phyloP scores from a whole-genome alignment of 2,888 invertebrate genomes.

The Brachypalpus laphriformis region DNA sequence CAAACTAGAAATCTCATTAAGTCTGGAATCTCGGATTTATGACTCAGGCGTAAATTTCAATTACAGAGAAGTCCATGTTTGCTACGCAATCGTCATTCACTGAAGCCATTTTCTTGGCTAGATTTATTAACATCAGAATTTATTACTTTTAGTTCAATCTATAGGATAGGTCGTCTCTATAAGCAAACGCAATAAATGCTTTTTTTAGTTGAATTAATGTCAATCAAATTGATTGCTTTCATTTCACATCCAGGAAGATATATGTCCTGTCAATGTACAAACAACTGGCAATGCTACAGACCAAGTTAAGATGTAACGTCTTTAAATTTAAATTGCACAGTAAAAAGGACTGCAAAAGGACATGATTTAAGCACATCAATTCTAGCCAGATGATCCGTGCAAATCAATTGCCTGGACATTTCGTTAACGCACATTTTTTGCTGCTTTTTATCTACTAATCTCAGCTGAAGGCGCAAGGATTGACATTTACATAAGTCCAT shows the following conservation, averaged over 20 bases:
- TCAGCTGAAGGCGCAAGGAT: not conserved
- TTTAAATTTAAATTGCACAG: not conserved
- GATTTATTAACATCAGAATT: too few species aligned
- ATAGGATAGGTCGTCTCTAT: too few species aligned
- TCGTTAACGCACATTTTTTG: not conserved
- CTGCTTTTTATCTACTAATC: not conserved
- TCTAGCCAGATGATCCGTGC: not conserved
- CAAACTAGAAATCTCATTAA: too few species aligned
- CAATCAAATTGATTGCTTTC: not conserved
- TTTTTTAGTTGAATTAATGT: not conserved
- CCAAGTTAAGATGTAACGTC: not conserved
- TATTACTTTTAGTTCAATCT: not conserved
- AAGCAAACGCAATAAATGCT: not conserved
- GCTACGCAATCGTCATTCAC: not conserved
- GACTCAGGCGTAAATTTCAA: not conserved
- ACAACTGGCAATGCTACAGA: not conserved
- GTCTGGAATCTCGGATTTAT: not conserved
- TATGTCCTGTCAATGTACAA: not conserved
- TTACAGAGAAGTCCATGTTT: not conserved
- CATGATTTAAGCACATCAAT: not conserved
- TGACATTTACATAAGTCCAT: not conserved
- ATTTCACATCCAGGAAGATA: not conserved
- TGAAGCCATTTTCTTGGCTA: not conserved
- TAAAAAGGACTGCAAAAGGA: not conserved
- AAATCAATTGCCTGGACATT: not conserved